phyloP scores from a whole-genome alignment of 2,888 invertebrate species.

The Hydrotaea cyrtoneurina region DNA sequence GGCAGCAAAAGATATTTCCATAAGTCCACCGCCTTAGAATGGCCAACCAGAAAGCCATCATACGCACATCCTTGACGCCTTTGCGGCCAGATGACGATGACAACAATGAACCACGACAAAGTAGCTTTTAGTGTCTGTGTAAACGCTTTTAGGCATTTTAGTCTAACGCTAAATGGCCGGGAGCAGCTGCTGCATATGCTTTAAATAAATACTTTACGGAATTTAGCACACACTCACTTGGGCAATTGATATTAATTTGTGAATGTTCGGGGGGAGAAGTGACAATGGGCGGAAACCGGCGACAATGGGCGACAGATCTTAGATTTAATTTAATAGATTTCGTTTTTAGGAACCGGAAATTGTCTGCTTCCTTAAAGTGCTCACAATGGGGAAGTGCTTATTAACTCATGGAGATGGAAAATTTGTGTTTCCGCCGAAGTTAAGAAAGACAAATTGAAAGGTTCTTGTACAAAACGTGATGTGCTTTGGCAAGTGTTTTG shows the following conservation, averaged over 20 bases:
- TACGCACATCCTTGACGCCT: constrained; percentile 1
- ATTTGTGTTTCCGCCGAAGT: not conserved
- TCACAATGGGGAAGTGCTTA: constrained; percentile 8
- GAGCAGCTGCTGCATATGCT: constrained; percentile 26
- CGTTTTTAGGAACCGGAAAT: constrained; percentile 17
- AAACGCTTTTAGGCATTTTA: constrained; percentile 8
- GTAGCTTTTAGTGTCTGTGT: constrained; percentile 1
- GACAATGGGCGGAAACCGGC: not conserved
- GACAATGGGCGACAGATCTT: not conserved
- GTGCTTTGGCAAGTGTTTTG: not conserved
- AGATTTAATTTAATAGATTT: constrained; percentile 17
- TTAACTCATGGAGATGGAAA: not conserved
- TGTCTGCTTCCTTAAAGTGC: not conserved
- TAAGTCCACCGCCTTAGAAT: not conserved
- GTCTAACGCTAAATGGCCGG: not conserved
- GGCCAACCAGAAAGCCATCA: not conserved
- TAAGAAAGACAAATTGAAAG: not conserved
- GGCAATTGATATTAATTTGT: constrained; percentile 39
- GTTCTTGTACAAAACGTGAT: not conserved
- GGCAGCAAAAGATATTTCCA: not conserved
- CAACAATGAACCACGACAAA: constrained; percentile 22
- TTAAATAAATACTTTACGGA: constrained; percentile 35
- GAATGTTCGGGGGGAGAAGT: not conserved
- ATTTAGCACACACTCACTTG: not conserved
- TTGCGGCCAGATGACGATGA: constrained; percentile 22